These are phyloP conservation scores for Telmatherina bonti DNA, from an alignment of 2,797 vertebrate genomes.

Conservation along the genomic window DNA sequence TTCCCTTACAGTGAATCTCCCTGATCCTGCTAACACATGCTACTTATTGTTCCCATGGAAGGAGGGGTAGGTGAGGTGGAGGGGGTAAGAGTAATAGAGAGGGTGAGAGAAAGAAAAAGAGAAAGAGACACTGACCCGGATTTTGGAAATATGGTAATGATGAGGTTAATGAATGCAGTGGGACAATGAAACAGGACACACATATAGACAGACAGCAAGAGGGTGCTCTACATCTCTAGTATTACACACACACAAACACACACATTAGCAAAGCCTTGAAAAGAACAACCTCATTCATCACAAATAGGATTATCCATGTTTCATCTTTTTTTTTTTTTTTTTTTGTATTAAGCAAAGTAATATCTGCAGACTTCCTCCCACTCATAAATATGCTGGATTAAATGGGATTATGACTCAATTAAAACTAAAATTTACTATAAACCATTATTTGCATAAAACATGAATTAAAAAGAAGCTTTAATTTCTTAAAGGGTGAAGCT, in stretches of 20 bases:
- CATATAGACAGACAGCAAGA: conserved; percentile 58
- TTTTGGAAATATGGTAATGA: conserved; percentile 79
- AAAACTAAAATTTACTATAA: conserved; percentile 56
- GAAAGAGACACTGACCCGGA: conserved; percentile 78
- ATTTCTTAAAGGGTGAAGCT: conserved; percentile 21
- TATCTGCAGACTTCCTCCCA: conserved; percentile 46
- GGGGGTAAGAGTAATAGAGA: conserved; percentile 23
- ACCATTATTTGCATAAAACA: conserved; percentile 61
- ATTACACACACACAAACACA: conserved; percentile 27
- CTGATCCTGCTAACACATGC: conserved; percentile 82
- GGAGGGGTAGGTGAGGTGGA: conserved; percentile 19
- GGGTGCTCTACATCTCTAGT: conserved; percentile 35
- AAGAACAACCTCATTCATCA: conserved; percentile 71
- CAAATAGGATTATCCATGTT: conserved; percentile 74
- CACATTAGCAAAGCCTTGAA: conserved; percentile 41
- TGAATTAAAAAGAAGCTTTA: conserved; percentile 22
- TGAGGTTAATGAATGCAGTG: conserved; percentile 71
- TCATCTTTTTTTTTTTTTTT: conserved; percentile 52
- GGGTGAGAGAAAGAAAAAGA: conserved; percentile 47
- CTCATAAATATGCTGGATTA: conserved; percentile 63
- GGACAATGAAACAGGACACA: conserved; percentile 67
- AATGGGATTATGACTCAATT: conserved; percentile 71
- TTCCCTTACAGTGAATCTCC: conserved; percentile 81
- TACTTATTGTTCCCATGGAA: conserved; percentile 79
- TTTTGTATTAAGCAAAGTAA: conserved; percentile 59